Percentiles rank a stretch among this genome's conserved stretches.
Conservation (phyloP, 2,797 vertebrate genomes). For the Acanthiza pusilla region DNA sequence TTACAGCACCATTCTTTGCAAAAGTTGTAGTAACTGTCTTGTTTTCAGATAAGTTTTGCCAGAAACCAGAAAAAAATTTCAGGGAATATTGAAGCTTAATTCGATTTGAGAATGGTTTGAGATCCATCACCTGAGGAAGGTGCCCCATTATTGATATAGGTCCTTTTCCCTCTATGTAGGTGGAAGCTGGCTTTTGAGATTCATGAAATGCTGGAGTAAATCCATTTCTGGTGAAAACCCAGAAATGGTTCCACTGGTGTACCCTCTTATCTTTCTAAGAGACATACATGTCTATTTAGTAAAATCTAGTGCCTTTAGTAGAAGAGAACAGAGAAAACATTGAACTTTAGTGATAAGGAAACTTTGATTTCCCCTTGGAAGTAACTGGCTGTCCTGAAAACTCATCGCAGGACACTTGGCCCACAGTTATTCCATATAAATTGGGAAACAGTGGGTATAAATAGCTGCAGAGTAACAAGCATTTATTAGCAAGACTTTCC, state of each 20-base stretch:
- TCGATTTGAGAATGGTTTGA: neutral
- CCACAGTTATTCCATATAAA: neutral
- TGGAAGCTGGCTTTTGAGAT: neutral
- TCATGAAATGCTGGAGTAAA: neutral
- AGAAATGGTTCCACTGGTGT: neutral
- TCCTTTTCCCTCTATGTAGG: neutral
- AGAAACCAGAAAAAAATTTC: neutral
- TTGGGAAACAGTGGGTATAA: neutral
- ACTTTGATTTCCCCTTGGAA: neutral
- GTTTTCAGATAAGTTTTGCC: neutral
- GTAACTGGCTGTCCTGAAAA: neutral
- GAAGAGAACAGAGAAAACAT: neutral
- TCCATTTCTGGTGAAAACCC: neutral
- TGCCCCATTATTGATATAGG: accelerated
- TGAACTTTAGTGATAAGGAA: neutral
- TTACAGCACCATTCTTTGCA: neutral
- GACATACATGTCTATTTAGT: neutral
- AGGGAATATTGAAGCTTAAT: neutral
- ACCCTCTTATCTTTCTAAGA: neutral
- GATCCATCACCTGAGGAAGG: neutral
- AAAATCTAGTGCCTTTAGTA: neutral
- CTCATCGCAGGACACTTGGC: accelerated
- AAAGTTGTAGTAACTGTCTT: neutral
- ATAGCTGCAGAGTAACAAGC: neutral
- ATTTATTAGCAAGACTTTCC: neutral